Evolutionary conservation across 2,113 vertebrate species (phyloP), one percentile per base, ranked within the genome.

Genomic region (Protobothrops flavoviridis): DNA sequence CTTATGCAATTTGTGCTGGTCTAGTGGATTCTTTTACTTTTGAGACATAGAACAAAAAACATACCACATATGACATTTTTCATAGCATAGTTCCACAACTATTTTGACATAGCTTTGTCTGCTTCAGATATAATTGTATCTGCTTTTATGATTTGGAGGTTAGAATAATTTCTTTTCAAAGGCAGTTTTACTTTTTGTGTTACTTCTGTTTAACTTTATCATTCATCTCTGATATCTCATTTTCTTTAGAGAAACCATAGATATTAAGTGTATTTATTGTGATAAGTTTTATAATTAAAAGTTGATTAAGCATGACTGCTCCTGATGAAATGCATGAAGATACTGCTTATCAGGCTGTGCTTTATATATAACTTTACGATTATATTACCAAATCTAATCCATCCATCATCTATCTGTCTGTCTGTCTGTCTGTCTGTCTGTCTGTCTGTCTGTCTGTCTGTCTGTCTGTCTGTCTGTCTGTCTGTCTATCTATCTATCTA

Each of bases 341-440:
- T 92, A 45, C 92, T 86, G 89, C 95, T 93, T 95, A 91, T 94
- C 93, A 95, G 94, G 91, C 12, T 64, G 26, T 12, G 39, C 15
- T 93, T 94, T 10, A 0, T 53, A 6, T 56, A 20, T 0, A 20
- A 88, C 9, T 8, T 23, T 87, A 55, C 8, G 10, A 92, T 61
- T 26, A 55, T 8, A 87, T 91, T 0, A 0, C 55, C 92, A n/a
- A 92, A 94, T 64, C n/a, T 85, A 1, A 59, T 59, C 45, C 45
- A 48, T 48, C 45, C 45, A 48, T 45, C 48, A 50, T 50, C 48
- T 50, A 50, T 50, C 48, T 50, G 9, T 50, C 48, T 50, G 9
- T 50, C 48, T 50, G 9, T 50, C 48, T 50, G 9, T 50, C 48
- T 50, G 9, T 50, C 48, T 50, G 9, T 50, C 48, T 50, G 9